Base-by-base conservation (phyloP, 2,797 vertebrate species). In the Lagothrix lagotricha region DNA sequence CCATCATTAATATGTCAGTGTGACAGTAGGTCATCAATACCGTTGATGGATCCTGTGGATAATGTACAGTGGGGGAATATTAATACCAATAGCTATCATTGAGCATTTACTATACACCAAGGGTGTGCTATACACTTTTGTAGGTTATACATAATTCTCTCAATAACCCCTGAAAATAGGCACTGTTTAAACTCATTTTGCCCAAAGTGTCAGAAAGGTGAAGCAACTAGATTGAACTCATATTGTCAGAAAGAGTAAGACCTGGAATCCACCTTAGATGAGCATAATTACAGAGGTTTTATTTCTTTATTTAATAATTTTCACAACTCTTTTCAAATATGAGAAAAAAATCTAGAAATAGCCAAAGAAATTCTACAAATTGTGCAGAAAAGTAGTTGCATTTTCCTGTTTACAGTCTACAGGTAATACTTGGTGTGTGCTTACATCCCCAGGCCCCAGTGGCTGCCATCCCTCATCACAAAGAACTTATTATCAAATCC, bases 261-360 rank as follows among this genome's bases (percentile, higher is more conserved):
- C 75, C 70, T 2, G 3, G 41, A 94, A 81, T 58, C 54, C 12
- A 89, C 14, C 3, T 44, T 24, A 61, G 64, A 26, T 10, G 73
- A 58, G 64, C 17, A n/a, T 17, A 39, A 70, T 79, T 82, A 70
- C 11, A 89, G 94, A 86, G 20, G 1, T 22, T 90, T 89, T 83
- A 9, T 20, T 87, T 46, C 75, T 96, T 80, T 26, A 14, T 57
- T 81, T 82, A 50, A 36, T 57, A 89, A 92, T 80, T 24, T 48
- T 13, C 54, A 67, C 61, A 50, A 46, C 12, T 75, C 41, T 75
- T 96, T 91, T 80, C 61, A 46, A 84, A 96, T 72, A 73, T 0
- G 17, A 94, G 48, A 4, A n/a, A 67, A 67, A 67, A 67, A 67
- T 67, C 61, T 67, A n/a, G 15, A 67, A 67, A 19, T 67, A 19